Conservation (phyloP, 2,888 invertebrate species). For the Callyntrura sp. region DNA sequence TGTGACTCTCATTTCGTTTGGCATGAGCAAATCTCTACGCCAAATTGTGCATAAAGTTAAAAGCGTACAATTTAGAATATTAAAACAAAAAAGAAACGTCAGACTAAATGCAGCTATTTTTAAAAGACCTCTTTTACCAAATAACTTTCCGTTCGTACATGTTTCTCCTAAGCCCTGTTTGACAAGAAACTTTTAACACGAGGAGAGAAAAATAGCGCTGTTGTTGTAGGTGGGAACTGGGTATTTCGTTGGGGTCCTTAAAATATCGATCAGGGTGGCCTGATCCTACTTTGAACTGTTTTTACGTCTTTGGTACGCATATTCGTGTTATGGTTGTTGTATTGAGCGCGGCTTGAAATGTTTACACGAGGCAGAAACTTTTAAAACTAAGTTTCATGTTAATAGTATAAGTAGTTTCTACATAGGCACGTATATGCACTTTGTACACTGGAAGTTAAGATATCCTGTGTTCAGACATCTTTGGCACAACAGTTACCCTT, state of each 20-base stretch:
- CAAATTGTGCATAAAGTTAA: slow-evolving; percentile 26
- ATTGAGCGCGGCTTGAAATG: not conserved
- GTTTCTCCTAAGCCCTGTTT: slow-evolving; percentile 25
- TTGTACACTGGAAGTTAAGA: not conserved
- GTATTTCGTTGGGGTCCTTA: slow-evolving; percentile 40
- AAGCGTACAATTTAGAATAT: slow-evolving; percentile 22
- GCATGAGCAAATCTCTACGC: slow-evolving; percentile 10
- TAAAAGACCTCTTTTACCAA: not conserved
- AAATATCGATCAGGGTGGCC: slow-evolving; percentile 76
- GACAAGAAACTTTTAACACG: slow-evolving; percentile 40
- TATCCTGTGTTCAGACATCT: not conserved
- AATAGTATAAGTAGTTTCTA: not conserved
- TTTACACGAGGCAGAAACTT: not conserved
- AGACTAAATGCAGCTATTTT: not conserved
- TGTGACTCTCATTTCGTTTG: slow-evolving; percentile 13
- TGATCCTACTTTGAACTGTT: not conserved
- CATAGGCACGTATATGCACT: not conserved
- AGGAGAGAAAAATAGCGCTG: slow-evolving; percentile 40
- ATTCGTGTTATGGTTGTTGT: not conserved
- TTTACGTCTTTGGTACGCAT: slow-evolving; percentile 28
- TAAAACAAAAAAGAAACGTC: not conserved
- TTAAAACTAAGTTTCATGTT: not conserved
- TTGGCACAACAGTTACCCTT: slow-evolving; percentile 50
- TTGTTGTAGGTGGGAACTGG: slow-evolving; percentile 65
- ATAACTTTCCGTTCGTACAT: slow-evolving; percentile 10